Conservation (phyloP, 2,797 vertebrate species). For the Anguilla marmorata region DNA sequence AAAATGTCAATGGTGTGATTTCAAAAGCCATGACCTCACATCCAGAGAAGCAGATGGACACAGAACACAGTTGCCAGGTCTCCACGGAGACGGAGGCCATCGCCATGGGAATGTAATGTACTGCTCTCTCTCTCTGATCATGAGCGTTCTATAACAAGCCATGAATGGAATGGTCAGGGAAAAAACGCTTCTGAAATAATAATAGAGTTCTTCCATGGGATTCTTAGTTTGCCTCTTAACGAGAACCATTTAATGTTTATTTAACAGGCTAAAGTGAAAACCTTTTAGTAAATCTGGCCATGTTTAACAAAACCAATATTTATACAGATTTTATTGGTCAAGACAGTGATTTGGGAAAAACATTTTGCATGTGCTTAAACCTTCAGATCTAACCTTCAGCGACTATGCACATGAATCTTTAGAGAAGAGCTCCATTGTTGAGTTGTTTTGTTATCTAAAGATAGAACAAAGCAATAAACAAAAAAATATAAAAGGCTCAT, state of each 20-base stretch:
- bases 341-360: neutral
- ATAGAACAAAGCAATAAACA: neutral
- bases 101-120: neutral
- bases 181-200: neutral
- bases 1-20: conserved; percentile 6
- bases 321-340: neutral
- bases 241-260: neutral
- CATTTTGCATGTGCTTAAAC: neutral
- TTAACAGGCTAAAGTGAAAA: neutral
- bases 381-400: neutral
- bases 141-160: neutral
- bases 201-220: neutral
- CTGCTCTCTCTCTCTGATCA: neutral
- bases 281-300: neutral
- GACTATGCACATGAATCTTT: neutral
- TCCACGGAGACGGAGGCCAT: neutral
- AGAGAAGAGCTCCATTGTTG: neutral
- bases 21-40: neutral
- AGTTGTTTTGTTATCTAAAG: neutral
- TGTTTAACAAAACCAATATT: neutral
- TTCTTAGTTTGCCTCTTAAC: neutral
- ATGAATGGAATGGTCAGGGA: neutral
- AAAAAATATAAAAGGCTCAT: neutral
- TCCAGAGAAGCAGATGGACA: neutral
- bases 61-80: neutral